Evolutionary conservation across 2,888 invertebrate genomes (phyloP).

Genomic region (Nemurella pictetii): DNA sequence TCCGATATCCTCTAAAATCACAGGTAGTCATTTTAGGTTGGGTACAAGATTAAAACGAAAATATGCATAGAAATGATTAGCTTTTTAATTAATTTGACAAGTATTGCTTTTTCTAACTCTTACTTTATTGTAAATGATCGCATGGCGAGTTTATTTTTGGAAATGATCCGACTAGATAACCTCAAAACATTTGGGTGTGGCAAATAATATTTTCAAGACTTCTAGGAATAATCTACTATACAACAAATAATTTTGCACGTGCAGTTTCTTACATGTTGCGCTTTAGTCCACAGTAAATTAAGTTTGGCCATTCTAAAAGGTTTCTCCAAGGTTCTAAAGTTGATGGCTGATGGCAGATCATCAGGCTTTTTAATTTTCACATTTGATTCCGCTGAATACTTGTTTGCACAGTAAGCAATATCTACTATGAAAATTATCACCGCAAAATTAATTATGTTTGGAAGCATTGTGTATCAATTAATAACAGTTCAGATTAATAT

Average conservation of each 20-base stretch:
- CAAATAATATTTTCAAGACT: not conserved
- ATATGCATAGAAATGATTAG: no score
- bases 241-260: no score
- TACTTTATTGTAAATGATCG: no score
- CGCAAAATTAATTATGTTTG: not conserved
- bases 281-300: constrained; percentile 88
- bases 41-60: constrained; percentile 46
- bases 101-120: no score
- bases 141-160: not conserved
- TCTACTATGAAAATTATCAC: not conserved
- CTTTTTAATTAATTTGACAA: no score
- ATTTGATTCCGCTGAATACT: constrained; percentile 67
- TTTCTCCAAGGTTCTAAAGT: constrained; percentile 73
- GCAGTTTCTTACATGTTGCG: constrained; percentile 70
- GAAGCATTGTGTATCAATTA: no score
- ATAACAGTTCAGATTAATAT: no score
- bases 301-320: constrained; percentile 91
- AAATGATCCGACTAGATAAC: not conserved
- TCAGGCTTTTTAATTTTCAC: constrained; percentile 46
- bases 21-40: no score
- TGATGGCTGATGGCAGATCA: constrained; percentile 50
- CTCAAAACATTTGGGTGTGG: not conserved
- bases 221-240: not conserved
- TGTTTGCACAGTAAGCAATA: constrained; percentile 52
- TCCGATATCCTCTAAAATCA: constrained; percentile 84